Conservation (phyloP, 2,888 invertebrate genomes). For the Drosophila nr. perissopoda region DNA sequence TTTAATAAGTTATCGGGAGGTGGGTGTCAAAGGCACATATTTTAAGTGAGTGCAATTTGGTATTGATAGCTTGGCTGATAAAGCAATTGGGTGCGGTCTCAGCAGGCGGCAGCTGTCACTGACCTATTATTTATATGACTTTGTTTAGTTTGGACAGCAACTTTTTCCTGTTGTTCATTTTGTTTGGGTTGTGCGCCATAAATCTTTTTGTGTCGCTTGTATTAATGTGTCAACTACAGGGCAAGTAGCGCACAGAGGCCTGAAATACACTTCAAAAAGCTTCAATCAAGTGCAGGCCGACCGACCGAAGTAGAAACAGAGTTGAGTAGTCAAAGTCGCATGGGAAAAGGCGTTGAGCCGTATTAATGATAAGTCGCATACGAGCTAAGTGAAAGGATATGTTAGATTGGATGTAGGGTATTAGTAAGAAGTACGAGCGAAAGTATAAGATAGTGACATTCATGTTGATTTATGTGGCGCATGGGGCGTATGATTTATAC, state of each 20-base stretch:
- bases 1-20: slow-evolving; percentile 17
- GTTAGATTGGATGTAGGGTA: neutral
- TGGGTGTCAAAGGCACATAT: slow-evolving; percentile 26
- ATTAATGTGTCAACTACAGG: slow-evolving; percentile 60
- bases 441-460: slow-evolving; percentile 38
- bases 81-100: slow-evolving; percentile 42
- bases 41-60: slow-evolving; percentile 71
- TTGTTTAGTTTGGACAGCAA: slow-evolving; percentile 57
- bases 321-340: slow-evolving; percentile 25
- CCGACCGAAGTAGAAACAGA: slow-evolving; percentile 1
- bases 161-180: slow-evolving; percentile 21
- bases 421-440: neutral
- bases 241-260: slow-evolving; percentile 16
- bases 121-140: slow-evolving; percentile 67
- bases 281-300: slow-evolving; percentile 44
- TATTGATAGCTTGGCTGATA: slow-evolving; percentile 68
- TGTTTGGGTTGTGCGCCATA: slow-evolving; percentile 32
- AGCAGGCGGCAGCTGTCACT: slow-evolving; percentile 57
- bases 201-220: slow-evolving; percentile 41
- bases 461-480: slow-evolving; percentile 65
- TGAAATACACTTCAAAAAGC: slow-evolving; percentile 23
- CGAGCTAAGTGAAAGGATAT: neutral
- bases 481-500: slow-evolving; percentile 62
- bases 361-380: slow-evolving; percentile 35
- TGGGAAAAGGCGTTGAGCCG: slow-evolving; percentile 36